These are phyloP conservation scores for Oxycera nigricornis DNA, from an alignment of 2,888 invertebrate species.

Conservation along the genomic window DNA sequence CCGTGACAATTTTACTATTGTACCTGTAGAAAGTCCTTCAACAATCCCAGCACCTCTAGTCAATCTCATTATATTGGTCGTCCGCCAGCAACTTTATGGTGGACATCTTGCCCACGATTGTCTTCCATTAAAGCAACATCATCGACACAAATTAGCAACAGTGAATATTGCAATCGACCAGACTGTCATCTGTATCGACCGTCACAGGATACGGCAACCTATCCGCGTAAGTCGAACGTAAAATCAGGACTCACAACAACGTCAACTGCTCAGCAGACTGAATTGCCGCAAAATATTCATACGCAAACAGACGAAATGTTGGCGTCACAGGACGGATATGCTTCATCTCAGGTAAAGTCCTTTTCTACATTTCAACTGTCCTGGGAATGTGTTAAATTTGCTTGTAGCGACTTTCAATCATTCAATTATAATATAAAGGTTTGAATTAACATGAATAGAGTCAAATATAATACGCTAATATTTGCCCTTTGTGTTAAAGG, in stretches of 20 bases:
- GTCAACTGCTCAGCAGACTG: conserved; percentile 46
- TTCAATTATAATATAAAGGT: no score
- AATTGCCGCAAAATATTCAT: conserved; percentile 44
- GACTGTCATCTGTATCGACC: not conserved
- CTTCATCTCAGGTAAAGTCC: conserved; percentile 39
- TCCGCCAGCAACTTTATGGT: conserved; percentile 58
- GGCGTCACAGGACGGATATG: conserved; percentile 40
- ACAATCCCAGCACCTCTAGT: conserved; percentile 8
- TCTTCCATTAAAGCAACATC: conserved; percentile 52
- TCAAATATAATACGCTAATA: not conserved
- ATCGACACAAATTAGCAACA: conserved; percentile 46
- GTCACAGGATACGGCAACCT: conserved; percentile 1
- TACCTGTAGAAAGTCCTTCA: conserved; percentile 35
- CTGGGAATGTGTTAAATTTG: not conserved
- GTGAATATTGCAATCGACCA: conserved; percentile 14
- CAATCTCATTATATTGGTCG: conserved; percentile 22
- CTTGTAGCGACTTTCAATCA: no score
- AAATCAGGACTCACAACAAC: conserved; percentile 4
- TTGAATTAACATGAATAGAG: no score
- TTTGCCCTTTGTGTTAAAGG: not conserved
- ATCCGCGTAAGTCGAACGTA: not conserved
- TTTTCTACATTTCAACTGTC: not conserved
- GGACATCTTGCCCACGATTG: conserved; percentile 61
- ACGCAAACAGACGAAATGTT: conserved; percentile 47
- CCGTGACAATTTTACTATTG: conserved; percentile 42